These are phyloP conservation scores for Malurus leucopterus DNA, from an alignment of 2,797 vertebrate genomes.

Conservation along the genomic window DNA sequence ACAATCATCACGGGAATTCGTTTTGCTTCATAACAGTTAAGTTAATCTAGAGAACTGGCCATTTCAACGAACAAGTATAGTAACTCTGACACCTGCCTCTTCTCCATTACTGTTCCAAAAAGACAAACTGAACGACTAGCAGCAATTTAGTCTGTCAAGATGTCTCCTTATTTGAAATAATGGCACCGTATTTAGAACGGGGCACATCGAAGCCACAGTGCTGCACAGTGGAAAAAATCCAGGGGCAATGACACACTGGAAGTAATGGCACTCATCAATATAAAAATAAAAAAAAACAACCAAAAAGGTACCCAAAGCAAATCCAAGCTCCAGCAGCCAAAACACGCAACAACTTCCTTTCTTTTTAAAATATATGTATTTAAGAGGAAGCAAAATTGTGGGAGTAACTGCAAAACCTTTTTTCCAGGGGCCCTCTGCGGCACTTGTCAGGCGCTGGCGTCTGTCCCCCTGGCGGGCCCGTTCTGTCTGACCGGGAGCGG, in stretches of 20 bases:
- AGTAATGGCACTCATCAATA: background rate
- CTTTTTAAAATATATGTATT: background rate
- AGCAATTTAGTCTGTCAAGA: background rate
- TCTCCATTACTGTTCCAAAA: background rate
- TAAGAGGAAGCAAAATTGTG: background rate
- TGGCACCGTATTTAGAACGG: background rate
- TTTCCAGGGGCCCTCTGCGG: background rate
- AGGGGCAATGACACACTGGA: rapidly evolving
- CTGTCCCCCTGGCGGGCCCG: background rate
- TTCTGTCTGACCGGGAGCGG: background rate
- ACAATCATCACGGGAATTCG: background rate
- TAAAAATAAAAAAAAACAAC: no score
- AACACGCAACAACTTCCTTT: background rate
- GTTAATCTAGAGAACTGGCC: background rate
- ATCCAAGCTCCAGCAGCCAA: background rate
- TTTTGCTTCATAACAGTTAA: background rate
- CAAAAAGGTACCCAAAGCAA: background rate
- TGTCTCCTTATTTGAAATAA: background rate
- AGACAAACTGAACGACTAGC: background rate
- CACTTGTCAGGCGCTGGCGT: background rate
- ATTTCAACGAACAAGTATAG: rapidly evolving
- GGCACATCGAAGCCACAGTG: background rate
- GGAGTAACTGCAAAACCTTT: background rate
- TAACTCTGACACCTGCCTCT: background rate
- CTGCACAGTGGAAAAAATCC: background rate